Conservation (phyloP, 2,797 vertebrate genomes). For the Leptodactylus fallax region DNA sequence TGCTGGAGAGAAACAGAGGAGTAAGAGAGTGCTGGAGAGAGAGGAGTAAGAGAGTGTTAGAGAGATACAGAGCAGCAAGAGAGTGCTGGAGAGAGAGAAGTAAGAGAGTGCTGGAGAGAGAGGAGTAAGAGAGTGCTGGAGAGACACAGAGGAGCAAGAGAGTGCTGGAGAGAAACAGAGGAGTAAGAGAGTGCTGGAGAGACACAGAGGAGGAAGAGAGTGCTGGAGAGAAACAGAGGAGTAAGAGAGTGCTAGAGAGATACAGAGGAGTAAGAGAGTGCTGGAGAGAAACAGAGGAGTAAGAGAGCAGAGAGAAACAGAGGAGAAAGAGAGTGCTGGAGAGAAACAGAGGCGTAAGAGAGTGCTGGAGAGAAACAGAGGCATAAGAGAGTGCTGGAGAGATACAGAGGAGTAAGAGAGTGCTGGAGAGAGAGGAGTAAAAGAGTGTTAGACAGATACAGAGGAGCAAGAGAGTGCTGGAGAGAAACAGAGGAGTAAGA, state of each 20-base stretch:
- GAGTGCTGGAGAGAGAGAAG: neutral
- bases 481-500: neutral
- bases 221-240: neutral
- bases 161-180: neutral
- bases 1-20: neutral
- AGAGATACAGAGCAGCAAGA: neutral
- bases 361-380: no score
- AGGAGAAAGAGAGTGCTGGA: neutral
- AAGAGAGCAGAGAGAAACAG: neutral
- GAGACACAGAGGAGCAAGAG: neutral
- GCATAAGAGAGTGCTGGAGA: no score
- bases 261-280: neutral
- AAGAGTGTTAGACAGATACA: no score
- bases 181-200: neutral
- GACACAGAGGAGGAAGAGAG: no score
- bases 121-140: no score
- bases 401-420: no score
- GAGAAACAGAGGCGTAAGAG: no score
- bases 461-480: no score
- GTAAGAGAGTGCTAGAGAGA: neutral
- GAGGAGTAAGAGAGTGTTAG: no score
- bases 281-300: neutral
- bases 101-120: neutral
- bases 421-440: no score
- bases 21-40: neutral